A percentile compares a stretch with the other conserved stretches of the same genome.
Evolutionary conservation across 2,113 vertebrate species (phyloP).

Genomic region (Egretta garzetta): DNA sequence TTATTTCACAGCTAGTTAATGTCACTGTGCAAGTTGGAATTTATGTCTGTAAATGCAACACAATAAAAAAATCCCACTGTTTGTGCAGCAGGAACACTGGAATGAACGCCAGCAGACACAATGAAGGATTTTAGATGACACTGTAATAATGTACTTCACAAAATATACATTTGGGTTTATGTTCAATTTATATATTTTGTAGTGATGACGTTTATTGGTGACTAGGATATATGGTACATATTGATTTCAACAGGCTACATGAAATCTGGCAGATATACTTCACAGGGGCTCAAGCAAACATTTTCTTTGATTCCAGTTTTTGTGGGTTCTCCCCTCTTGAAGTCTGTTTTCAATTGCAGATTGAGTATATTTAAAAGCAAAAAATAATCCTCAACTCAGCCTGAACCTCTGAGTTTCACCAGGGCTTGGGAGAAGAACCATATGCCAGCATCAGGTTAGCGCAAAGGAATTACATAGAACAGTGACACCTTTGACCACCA

Average conservation of each 20-base stretch:
- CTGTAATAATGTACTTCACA: constrained; percentile 24
- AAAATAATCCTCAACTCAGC: not conserved
- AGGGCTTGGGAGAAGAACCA: not conserved
- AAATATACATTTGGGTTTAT: constrained; percentile 30
- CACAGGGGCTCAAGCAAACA: not conserved
- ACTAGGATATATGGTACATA: not conserved
- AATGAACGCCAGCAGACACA: not conserved
- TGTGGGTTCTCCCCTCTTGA: not conserved
- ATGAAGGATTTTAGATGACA: constrained; percentile 34
- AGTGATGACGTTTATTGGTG: not conserved
- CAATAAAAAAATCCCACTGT: not conserved
- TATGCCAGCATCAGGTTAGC: not conserved
- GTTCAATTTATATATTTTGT: constrained; percentile 21
- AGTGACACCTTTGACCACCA: constrained; percentile 2
- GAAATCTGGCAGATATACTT: not conserved
- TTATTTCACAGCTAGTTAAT: constrained; percentile 50
- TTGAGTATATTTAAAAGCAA: not conserved
- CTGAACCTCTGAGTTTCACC: not conserved
- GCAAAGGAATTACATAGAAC: not conserved
- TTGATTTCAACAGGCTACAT: not conserved
- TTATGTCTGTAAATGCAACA: constrained; percentile 16
- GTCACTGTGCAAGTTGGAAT: not conserved
- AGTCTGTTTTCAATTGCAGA: constrained; percentile 45
- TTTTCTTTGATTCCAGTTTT: constrained; percentile 16
- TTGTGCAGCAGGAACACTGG: not conserved